These are phyloP conservation scores for Benthosema pterotum DNA, from an alignment of 2,797 vertebrate species.

Conservation along the genomic window DNA sequence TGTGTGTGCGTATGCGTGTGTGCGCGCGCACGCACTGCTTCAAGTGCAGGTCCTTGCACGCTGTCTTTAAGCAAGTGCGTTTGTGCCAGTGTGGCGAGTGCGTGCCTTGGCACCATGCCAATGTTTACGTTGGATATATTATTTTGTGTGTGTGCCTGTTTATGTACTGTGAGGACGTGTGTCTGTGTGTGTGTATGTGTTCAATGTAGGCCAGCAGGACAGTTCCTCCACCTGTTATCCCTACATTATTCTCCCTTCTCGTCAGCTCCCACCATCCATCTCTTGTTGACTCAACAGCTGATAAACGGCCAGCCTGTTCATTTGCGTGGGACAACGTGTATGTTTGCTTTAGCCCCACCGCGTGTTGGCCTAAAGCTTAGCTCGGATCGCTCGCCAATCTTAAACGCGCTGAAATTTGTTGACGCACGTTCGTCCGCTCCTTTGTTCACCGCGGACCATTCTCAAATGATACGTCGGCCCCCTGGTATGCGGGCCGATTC, in stretches of 20 bases:
- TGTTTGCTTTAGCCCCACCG: conserved; percentile 48
- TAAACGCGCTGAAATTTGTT: conserved; percentile 47
- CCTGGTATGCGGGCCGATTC: not conserved
- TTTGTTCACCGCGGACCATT: conserved; percentile 33
- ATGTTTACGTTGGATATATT: conserved; percentile 58
- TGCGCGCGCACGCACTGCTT: not conserved
- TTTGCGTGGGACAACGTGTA: conserved; percentile 10
- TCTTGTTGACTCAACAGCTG: conserved; percentile 50
- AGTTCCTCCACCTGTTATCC: conserved; percentile 64
- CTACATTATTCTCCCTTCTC: conserved; percentile 41
- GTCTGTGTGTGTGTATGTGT: conserved; percentile 29
- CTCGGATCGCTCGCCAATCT: conserved; percentile 41
- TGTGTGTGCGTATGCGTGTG: conserved; percentile 6
- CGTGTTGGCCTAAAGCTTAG: conserved; percentile 45
- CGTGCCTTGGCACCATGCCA: conserved; percentile 59
- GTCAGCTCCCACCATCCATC: conserved; percentile 48
- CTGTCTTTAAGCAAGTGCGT: not conserved
- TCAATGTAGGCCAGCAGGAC: conserved; percentile 52
- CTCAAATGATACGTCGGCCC: conserved; percentile 11
- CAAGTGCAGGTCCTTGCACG: not conserved
- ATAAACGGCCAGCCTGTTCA: conserved; percentile 36
- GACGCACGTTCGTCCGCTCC: conserved; percentile 33
- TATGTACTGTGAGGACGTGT: too few species aligned
- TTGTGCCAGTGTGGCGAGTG: not conserved
- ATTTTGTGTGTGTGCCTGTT: too few species aligned